Evolutionary conservation across 2,797 vertebrate genomes (phyloP).

Genomic region (Fratercula arctica): DNA sequence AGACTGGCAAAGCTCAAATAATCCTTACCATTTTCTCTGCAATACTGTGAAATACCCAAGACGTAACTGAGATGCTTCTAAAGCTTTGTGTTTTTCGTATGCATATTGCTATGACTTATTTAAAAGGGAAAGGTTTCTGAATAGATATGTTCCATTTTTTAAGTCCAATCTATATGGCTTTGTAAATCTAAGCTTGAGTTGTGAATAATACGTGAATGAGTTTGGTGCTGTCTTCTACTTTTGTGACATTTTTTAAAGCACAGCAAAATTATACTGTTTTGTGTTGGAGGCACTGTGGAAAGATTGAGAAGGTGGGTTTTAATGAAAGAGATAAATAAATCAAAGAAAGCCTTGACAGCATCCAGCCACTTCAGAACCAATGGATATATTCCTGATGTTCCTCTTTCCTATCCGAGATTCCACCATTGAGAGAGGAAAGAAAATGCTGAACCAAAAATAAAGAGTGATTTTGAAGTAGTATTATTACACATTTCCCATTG

Average conservation of each 20-base stretch:
- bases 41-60: neutral
- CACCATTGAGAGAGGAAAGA: neutral
- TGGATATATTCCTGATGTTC: neutral
- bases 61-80: neutral
- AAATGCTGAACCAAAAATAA: neutral
- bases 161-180: neutral
- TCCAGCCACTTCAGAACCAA: neutral
- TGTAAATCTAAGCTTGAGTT: neutral
- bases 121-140: neutral
- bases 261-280: neutral
- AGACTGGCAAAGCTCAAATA: neutral
- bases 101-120: neutral
- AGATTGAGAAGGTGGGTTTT: neutral
- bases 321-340: neutral
- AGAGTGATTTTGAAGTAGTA: neutral
- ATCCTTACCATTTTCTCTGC: neutral
- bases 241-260: neutral
- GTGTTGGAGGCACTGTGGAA: neutral
- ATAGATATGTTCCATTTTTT: neutral
- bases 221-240: neutral
- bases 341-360: neutral
- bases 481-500: neutral
- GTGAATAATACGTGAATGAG: neutral
- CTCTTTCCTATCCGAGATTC: neutral
- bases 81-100: neutral